Percentiles rank a stretch among this genome's conserved stretches.
Conservation (phyloP, 2,797 vertebrate genomes). For the Emydoidea blandingii region DNA sequence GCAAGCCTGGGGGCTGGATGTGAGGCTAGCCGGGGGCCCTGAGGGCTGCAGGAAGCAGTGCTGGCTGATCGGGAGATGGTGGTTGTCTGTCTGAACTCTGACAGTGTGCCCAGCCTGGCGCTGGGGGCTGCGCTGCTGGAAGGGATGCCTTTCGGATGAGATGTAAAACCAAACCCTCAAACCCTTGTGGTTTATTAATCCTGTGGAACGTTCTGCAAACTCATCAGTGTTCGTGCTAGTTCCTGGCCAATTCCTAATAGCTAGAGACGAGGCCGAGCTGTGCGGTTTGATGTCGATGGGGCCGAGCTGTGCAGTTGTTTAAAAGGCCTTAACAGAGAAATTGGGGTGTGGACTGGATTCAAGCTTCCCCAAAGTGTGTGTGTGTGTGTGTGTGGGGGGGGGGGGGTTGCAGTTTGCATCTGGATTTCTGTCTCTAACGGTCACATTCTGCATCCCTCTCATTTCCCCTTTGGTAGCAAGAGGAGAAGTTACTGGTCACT, state of each 20-base stretch:
- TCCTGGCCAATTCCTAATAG: not conserved
- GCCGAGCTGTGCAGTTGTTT: too few species aligned
- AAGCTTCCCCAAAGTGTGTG: not conserved
- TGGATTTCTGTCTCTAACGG: not conserved
- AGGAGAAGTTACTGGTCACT: not conserved
- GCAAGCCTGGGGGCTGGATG: too few species aligned
- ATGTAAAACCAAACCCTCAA: not conserved
- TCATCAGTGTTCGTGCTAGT: not conserved
- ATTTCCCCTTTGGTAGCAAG: not conserved
- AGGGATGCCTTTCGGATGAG: not conserved
- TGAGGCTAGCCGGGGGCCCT: too few species aligned
- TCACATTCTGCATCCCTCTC: too few species aligned
- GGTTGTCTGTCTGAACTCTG: not conserved
- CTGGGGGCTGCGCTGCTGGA: not conserved
- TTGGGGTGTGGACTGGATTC: not conserved
- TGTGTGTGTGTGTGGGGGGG: too few species aligned
- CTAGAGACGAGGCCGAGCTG: not conserved
- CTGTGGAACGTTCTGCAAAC: not conserved
- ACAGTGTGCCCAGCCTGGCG: not conserved
- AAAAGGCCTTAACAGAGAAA: too few species aligned
- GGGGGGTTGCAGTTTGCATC: not conserved
- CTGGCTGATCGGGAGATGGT: not conserved
- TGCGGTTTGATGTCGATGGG: too few species aligned
- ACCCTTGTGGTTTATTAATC: not conserved
- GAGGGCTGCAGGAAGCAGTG: not conserved